Percentiles rank a stretch among this genome's conserved stretches.
Conservation (phyloP, 2,113 vertebrate genomes). For the Regulus satrapa region DNA sequence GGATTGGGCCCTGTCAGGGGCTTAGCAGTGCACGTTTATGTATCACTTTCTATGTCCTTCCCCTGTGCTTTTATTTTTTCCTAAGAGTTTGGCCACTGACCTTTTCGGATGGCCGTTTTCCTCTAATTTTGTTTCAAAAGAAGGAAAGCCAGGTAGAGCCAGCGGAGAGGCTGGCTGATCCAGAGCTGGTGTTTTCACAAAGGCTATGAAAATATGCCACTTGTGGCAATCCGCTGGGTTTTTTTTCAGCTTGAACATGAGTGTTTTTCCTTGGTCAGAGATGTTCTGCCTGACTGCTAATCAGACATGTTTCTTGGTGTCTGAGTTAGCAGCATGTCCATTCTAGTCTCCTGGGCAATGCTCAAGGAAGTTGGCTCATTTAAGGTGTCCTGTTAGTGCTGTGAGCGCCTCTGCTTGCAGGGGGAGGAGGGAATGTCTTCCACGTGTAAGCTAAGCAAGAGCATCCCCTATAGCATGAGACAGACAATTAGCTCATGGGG, state of each 20-base stretch:
- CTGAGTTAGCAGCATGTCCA: not conserved
- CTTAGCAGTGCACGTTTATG: not conserved
- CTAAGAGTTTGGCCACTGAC: not conserved
- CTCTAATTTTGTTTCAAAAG: not conserved
- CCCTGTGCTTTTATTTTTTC: not conserved
- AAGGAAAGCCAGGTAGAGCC: not conserved
- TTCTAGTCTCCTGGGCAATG: constrained; percentile 3
- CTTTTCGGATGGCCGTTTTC: not conserved
- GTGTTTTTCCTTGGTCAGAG: not conserved
- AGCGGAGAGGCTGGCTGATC: not conserved
- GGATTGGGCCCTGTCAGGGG: not conserved
- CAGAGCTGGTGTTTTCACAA: not conserved
- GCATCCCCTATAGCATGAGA: constrained; percentile 45
- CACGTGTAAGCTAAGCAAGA: constrained; percentile 37
- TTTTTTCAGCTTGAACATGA: not conserved
- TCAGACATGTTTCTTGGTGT: not conserved
- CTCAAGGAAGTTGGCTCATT: constrained; percentile 29
- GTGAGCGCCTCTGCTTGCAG: not conserved
- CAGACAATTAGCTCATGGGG: not conserved
- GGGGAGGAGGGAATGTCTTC: not conserved
- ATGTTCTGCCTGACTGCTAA: constrained; percentile 27
- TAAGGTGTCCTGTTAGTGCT: not conserved
- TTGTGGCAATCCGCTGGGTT: not conserved
- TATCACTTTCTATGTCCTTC: not conserved
- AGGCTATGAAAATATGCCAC: not conserved